Conservation (phyloP, 2,113 vertebrate species). For the Bombycilla garrulus region DNA sequence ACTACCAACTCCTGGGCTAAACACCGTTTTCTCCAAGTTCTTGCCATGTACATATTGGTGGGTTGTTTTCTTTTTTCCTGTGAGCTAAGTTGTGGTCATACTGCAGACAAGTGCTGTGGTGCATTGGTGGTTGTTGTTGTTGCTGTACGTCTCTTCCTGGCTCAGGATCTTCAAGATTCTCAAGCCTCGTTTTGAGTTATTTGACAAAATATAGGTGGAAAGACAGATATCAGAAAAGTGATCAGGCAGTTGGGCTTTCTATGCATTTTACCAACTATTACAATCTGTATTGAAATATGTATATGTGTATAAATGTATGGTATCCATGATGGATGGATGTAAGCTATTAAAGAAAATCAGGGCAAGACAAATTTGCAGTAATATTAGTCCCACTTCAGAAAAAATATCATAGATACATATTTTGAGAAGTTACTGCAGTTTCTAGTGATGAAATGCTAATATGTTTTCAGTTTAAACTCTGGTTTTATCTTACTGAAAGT, state of each 20-base stretch:
- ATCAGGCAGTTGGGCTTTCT: not conserved
- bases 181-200: not conserved
- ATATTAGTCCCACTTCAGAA: not conserved
- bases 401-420: not conserved
- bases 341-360: not conserved
- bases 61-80: not conserved
- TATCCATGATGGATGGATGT: not conserved
- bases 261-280: not conserved
- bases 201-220: not conserved
- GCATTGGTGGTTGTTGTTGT: not conserved
- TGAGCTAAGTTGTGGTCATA: not conserved
- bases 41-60: not conserved
- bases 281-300: not conserved
- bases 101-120: not conserved
- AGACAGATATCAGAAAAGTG: not conserved
- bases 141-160: not conserved
- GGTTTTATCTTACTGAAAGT: not conserved
- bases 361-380: not conserved
- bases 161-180: not conserved
- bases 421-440: not conserved
- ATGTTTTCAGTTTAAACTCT: not conserved
- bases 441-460: not conserved
- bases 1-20: not conserved
- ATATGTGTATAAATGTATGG: not conserved
- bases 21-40: not conserved